phyloP scores from a whole-genome alignment of 2,888 invertebrate species.

The Luffia ferchaultella region DNA sequence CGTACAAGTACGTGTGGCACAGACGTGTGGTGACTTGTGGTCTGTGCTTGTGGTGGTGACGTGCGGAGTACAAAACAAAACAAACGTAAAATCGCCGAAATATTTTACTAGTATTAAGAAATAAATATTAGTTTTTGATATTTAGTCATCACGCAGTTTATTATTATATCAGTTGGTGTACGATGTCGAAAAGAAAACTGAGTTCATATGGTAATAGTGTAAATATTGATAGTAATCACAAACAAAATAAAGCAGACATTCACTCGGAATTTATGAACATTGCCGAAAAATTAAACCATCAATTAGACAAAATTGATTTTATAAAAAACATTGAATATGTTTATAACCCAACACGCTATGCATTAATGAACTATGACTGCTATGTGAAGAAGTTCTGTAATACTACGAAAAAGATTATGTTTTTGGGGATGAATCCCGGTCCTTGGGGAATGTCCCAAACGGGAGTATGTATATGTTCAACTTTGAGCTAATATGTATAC shows the following conservation, averaged over 20 bases:
- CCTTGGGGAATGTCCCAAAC: slow-evolving; percentile 97
- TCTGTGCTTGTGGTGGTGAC: no score
- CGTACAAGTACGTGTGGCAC: no score
- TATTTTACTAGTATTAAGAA: no score
- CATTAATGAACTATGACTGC: slow-evolving; percentile 76
- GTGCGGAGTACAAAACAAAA: no score
- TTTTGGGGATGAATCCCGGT: slow-evolving; percentile 96
- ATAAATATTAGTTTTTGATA: no score
- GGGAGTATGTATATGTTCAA: slow-evolving; percentile 42
- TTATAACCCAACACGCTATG: slow-evolving; percentile 91
- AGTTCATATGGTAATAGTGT: neutral
- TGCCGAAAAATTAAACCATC: slow-evolving; percentile 42
- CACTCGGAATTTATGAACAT: slow-evolving; percentile 35
- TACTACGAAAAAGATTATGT: slow-evolving; percentile 75
- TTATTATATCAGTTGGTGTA: no score
- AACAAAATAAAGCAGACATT: neutral
- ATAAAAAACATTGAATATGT: slow-evolving; percentile 68
- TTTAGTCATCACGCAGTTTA: no score
- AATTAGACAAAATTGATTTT: slow-evolving; percentile 52
- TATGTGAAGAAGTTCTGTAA: slow-evolving; percentile 78
- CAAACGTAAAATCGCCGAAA: no score
- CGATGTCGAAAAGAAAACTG: neutral
- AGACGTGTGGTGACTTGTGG: no score
- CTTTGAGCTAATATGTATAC: neutral
- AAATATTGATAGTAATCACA: neutral